A percentile compares a stretch with the other conserved stretches of the same genome.
Conservation (phyloP, 2,888 invertebrate species). For the Polyommatus icarus region DNA sequence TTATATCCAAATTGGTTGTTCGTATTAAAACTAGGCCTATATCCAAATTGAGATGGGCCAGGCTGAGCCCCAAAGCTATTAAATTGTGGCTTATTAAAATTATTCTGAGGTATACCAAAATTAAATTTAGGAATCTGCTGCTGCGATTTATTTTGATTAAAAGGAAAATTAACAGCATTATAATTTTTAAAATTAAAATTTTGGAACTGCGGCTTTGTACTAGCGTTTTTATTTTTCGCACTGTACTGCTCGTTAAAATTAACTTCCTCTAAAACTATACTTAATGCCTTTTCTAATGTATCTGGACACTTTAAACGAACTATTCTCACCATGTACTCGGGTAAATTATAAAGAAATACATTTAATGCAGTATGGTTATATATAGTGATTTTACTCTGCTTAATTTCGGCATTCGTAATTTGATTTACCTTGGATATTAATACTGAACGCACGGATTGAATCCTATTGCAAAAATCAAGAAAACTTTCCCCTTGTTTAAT, state of each 20-base stretch:
- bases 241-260: no score
- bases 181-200: no score
- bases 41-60: constrained; percentile 19
- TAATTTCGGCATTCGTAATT: not conserved
- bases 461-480: constrained; percentile 32
- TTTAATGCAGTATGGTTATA: constrained; percentile 30
- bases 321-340: constrained; percentile 27
- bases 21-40: constrained; percentile 20
- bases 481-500: constrained; percentile 25
- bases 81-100: constrained; percentile 13
- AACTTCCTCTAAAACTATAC: constrained; percentile 6
- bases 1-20: constrained; percentile 25
- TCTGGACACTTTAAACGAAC: constrained; percentile 9
- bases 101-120: constrained; percentile 20
- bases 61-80: constrained; percentile 20
- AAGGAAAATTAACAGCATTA: not conserved
- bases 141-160: constrained; percentile 8
- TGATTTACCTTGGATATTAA: constrained; percentile 31
- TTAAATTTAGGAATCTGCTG: constrained; percentile 18
- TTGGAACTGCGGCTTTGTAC: no score
- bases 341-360: constrained; percentile 32
- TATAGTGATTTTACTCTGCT: constrained; percentile 20
- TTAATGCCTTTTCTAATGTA: constrained; percentile 11
- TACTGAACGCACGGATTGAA: constrained; percentile 28
- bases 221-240: no score